Percentiles rank a stretch among this genome's conserved stretches.
Evolutionary conservation across 2,888 invertebrate species (phyloP).

Genomic region (Spodoptera exigua): DNA sequence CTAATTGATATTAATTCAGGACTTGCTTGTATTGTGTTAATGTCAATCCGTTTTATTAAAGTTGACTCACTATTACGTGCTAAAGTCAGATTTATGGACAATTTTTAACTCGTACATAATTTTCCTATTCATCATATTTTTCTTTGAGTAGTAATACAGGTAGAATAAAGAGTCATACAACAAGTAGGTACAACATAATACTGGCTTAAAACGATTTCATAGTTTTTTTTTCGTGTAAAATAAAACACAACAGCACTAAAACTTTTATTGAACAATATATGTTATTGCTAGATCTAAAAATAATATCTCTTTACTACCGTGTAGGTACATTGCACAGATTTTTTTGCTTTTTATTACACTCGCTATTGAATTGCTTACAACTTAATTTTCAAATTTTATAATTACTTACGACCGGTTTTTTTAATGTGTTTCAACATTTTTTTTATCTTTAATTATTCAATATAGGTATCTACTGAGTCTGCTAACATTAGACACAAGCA

Average conservation of each 20-base stretch:
- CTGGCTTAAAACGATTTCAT: constrained; percentile 5
- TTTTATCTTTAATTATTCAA: constrained; percentile 9
- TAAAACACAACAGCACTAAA: constrained; percentile 43
- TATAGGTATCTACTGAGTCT: constrained; percentile 20
- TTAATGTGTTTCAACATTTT: constrained; percentile 17
- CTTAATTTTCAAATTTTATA: constrained; percentile 38
- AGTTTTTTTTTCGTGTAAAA: constrained; percentile 14
- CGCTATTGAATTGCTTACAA: constrained; percentile 22
- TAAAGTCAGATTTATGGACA: constrained; percentile 14
- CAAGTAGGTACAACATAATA: not conserved
- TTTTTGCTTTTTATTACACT: constrained; percentile 38
- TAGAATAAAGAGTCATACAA: not conserved
- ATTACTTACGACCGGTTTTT: constrained; percentile 20
- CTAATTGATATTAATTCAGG: constrained; percentile 40
- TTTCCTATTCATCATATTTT: no score
- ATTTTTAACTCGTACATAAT: not conserved
- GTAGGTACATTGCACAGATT: constrained; percentile 24
- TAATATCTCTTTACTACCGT: constrained; percentile 20
- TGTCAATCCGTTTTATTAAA: constrained; percentile 32
- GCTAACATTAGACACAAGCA: not conserved
- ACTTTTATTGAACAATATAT: constrained; percentile 39
- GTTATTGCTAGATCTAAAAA: constrained; percentile 37
- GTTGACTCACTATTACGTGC: constrained; percentile 4
- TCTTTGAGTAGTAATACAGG: not conserved
- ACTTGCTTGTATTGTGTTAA: constrained; percentile 37